Evolutionary conservation across 2,797 vertebrate species (phyloP).

Genomic region (Pseudochirops cupreus): DNA sequence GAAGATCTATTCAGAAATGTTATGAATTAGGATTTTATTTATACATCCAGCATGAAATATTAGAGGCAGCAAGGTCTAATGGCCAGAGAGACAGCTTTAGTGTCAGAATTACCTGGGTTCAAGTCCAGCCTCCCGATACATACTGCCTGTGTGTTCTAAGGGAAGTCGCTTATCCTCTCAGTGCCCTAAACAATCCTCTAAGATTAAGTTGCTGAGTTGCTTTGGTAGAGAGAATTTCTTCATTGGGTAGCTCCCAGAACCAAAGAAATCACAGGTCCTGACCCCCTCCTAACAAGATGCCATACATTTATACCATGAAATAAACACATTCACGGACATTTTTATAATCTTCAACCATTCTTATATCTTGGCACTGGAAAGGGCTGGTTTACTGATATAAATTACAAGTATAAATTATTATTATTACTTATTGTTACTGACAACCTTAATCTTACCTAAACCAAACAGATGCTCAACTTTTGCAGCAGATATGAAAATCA

Average conservation of each 20-base stretch:
- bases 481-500: background rate
- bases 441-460: background rate
- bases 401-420: background rate
- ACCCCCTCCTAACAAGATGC: background rate
- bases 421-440: background rate
- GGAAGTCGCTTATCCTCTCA: background rate
- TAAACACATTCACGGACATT: background rate
- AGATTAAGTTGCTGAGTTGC: background rate
- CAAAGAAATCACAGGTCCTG: background rate
- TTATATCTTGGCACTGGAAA: background rate
- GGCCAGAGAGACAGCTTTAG: background rate
- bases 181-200: background rate
- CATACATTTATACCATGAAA: background rate
- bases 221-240: background rate
- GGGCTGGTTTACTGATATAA: background rate
- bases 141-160: background rate
- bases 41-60: constrained; percentile 21
- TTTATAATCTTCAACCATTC: background rate
- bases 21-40: constrained; percentile 7
- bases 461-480: background rate
- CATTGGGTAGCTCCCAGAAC: background rate
- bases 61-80: background rate
- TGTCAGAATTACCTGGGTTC: background rate
- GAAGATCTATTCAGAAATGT: background rate
- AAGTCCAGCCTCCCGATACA: background rate